phyloP scores from a whole-genome alignment of 2,888 invertebrate species.

The Calliopum simillimum region DNA sequence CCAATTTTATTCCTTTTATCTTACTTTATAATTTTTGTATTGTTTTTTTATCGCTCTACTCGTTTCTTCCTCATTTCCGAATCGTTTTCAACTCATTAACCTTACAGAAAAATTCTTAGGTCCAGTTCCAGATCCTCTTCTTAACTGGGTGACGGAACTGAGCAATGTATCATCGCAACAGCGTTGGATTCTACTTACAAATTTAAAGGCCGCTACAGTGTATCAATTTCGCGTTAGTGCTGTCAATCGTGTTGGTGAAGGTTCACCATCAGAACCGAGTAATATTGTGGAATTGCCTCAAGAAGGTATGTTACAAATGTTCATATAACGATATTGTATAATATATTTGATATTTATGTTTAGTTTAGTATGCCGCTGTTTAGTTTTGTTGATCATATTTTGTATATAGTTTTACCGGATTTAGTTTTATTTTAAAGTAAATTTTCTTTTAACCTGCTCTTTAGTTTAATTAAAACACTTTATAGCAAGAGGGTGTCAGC shows the following conservation, averaged over 20 bases:
- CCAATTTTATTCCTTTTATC: too few species aligned
- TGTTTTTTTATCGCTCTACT: conserved; percentile 32
- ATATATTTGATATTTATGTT: not conserved
- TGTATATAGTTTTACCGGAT: too few species aligned
- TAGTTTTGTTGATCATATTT: not conserved
- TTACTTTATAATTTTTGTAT: conserved; percentile 16
- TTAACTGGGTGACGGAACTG: conserved; percentile 90
- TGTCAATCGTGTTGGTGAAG: conserved; percentile 95
- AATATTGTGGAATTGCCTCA: conserved; percentile 93
- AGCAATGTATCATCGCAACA: conserved; percentile 85
- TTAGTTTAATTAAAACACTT: too few species aligned
- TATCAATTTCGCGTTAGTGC: conserved; percentile 98
- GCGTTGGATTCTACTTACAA: conserved; percentile 83
- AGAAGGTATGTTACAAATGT: conserved; percentile 81
- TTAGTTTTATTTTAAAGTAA: too few species aligned
- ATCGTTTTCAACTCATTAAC: conserved; percentile 53
- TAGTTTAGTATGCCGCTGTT: conserved; percentile 1
- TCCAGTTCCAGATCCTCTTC: conserved; percentile 84
- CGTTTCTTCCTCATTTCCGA: conserved; percentile 31
- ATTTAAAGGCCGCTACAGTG: conserved; percentile 92
- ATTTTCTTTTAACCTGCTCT: too few species aligned
- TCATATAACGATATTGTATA: not conserved
- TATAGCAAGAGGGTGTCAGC: too few species aligned
- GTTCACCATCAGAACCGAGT: conserved; percentile 89
- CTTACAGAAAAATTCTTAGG: conserved; percentile 74